Evolutionary conservation across 2,113 vertebrate genomes (phyloP).

Genomic region (Felis catus): F.catus_Fca126_mat1.0 CM031413.1:30452501-30453000

Average conservation of each 20-base stretch:
- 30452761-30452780: background rate
- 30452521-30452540: background rate
- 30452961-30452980: too few species aligned
- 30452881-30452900: too few species aligned
- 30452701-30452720: background rate
- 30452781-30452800: background rate
- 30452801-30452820: too few species aligned
- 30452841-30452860: too few species aligned
- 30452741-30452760: background rate
- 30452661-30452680: background rate
- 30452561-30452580: background rate
- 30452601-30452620: background rate
- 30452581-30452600: background rate
- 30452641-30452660: background rate
- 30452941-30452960: too few species aligned
- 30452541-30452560: background rate
- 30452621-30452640: background rate
- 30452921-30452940: too few species aligned
- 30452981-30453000: too few species aligned
- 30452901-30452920: too few species aligned
- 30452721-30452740: background rate
- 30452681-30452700: background rate
- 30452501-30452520: background rate
- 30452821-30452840: too few species aligned
- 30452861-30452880: too few species aligned